Evolutionary conservation across 2,888 invertebrate genomes (phyloP).

Genomic region (Tortrix viridana): DNA sequence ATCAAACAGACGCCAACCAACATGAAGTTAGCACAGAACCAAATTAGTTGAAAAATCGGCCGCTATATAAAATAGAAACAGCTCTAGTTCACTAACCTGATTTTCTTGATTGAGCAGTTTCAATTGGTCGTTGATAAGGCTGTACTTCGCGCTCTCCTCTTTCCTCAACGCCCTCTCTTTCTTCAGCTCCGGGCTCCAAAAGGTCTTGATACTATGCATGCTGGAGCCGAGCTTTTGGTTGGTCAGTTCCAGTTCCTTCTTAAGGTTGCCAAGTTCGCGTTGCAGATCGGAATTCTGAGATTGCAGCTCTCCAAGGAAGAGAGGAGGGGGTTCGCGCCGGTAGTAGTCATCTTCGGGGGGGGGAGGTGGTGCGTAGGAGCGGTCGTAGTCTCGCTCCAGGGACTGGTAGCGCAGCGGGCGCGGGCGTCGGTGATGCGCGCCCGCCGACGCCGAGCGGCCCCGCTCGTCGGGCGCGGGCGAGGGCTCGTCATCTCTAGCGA

Average conservation of each 20-base stretch:
- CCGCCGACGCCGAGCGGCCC: slow-evolving; percentile 89
- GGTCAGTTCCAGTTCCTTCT: slow-evolving; percentile 97
- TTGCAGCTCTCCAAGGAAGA: slow-evolving; percentile 94
- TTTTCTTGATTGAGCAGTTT: slow-evolving; percentile 98
- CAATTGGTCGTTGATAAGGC: slow-evolving; percentile 97
- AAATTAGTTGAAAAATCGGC: background rate
- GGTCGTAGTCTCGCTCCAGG: slow-evolving; percentile 91
- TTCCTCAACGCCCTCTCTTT: slow-evolving; percentile 98
- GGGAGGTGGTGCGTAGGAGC: slow-evolving; percentile 94
- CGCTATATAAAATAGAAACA: background rate
- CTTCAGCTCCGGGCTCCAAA: slow-evolving; percentile 99
- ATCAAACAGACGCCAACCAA: no score
- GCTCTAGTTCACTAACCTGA: slow-evolving; percentile 91
- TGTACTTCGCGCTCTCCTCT: slow-evolving; percentile 98
- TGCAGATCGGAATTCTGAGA: slow-evolving; percentile 97
- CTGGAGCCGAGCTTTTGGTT: slow-evolving; percentile 99
- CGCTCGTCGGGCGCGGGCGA: slow-evolving; percentile 92
- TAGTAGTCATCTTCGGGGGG: slow-evolving; percentile 87
- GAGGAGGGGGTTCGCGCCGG: slow-evolving; percentile 84
- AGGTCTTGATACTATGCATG: slow-evolving; percentile 99
- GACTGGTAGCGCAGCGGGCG: slow-evolving; percentile 90
- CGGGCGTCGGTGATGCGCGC: slow-evolving; percentile 90
- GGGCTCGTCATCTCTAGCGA: slow-evolving; percentile 91
- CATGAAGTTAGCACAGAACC: background rate
- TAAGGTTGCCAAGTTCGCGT: slow-evolving; percentile 93